A percentile compares a stretch with the other conserved stretches of the same genome.
These are phyloP conservation scores for Acropora tenuis DNA, from an alignment of 64 coral and sea anemone species.

Conservation along the genomic window DNA sequence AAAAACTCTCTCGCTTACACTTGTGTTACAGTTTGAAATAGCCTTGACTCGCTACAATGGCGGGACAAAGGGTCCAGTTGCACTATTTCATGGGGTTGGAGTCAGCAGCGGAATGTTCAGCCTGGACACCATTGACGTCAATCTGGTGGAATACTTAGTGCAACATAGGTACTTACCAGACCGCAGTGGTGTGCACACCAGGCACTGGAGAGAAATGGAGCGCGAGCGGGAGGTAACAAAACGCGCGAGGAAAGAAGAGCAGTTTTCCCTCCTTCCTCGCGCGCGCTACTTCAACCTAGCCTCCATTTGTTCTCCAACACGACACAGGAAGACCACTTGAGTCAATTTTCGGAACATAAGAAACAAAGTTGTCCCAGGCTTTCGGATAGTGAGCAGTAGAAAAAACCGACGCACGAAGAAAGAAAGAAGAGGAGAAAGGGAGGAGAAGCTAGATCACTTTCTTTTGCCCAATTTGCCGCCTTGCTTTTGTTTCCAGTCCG, in stretches of 20 bases:
- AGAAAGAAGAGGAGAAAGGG: not conserved
- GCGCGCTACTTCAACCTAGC: not conserved
- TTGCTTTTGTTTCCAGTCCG: not conserved
- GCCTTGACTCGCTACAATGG: constrained; percentile 45
- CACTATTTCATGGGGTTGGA: constrained; percentile 47
- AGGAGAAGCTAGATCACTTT: not conserved
- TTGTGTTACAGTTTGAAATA: constrained; percentile 50
- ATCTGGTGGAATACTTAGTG: constrained; percentile 55
- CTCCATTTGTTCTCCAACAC: not conserved
- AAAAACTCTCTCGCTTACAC: not conserved
- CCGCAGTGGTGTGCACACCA: not conserved
- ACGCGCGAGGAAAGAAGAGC: not conserved
- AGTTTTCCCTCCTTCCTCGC: not conserved
- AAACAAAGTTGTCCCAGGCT: not conserved
- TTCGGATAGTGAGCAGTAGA: not conserved
- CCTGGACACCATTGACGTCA: constrained; percentile 60
- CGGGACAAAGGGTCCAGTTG: constrained; percentile 47
- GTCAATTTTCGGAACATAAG: not conserved
- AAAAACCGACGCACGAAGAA: not conserved
- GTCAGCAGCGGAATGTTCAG: constrained; percentile 61
- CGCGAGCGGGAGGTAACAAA: not conserved
- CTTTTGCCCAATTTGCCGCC: not conserved
- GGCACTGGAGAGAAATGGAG: not conserved
- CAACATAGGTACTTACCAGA: constrained; percentile 23
- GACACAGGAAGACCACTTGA: not conserved